Evolutionary conservation across 2,888 invertebrate genomes (phyloP), one percentile per base, ranked within the genome.

Genomic region (Portevinia maculata): DNA sequence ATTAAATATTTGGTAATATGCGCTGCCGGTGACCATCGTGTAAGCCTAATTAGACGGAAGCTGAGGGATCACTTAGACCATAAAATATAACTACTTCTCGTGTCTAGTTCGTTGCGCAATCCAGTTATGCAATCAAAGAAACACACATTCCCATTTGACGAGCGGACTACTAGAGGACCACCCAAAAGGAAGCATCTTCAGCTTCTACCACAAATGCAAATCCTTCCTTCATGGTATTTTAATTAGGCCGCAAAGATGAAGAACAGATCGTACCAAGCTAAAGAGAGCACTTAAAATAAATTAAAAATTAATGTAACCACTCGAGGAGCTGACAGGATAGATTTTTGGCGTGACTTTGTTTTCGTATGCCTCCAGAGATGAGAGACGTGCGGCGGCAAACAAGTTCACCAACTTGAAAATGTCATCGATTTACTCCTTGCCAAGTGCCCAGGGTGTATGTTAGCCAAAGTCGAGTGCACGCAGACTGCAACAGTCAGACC

Each of bases 221-320:
- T 78, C 71, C 65, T 55, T 37, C 60, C 70, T 13, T 65, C 64
- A 34, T 59, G 64, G 81, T 76, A 76, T 81, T 81, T 76, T 70
- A 65, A 53, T 65, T 65, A 65, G 65, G 39, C 64, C 62, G 11
- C 11, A n/a, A 32, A 37, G 21, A 37, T 7, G 28, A 17, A 28
- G 28, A 21, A 32, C 46, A 17, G 30, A 44, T 30, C 37, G 52
- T 19, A 13, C 21, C 9, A 7, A 34, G 39, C 15, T 41, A 41
- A n/a, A n/a, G 41, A 44, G 59, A 73, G 76, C 81, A 81, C 81
- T 81, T 81, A 76, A 81, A 83, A 83, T 83, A 83, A 83, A 83
- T 83, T 78, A 83, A 73, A 83, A 83, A 83, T 78, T 83, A 83
- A 83, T 83, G 83, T 83, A 44, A 81, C 83, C 65, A 78, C 78